A percentile compares a stretch with the other conserved stretches of the same genome.
Conservation (phyloP, 1,140 invertebrate genomes). For the Mamestra configurata region DNA sequence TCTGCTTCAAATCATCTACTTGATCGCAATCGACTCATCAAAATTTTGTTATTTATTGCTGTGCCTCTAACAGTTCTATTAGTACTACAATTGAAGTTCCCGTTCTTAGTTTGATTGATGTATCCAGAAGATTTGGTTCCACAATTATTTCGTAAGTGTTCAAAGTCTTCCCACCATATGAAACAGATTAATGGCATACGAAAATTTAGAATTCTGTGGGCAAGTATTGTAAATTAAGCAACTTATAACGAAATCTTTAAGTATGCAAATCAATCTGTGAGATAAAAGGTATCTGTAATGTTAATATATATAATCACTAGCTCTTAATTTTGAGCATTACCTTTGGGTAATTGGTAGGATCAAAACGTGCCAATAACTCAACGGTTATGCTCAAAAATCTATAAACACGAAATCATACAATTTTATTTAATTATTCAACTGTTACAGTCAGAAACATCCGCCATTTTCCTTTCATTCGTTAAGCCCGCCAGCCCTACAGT, state of each 20-base stretch:
- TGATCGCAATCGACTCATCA: conserved; percentile 24
- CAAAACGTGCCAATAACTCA: too few species aligned
- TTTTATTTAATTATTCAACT: too few species aligned
- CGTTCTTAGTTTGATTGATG: conserved; percentile 37
- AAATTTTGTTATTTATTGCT: conserved; percentile 36
- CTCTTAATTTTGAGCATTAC: too few species aligned
- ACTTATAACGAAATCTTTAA: too few species aligned
- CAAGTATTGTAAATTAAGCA: too few species aligned
- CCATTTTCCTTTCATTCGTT: background rate
- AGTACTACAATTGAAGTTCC: conserved; percentile 27
- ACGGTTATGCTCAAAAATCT: too few species aligned
- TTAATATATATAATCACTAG: too few species aligned
- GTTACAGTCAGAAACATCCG: background rate
- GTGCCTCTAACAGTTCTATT: conserved; percentile 37
- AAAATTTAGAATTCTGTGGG: background rate
- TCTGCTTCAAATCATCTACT: conserved; percentile 36
- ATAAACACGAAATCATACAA: too few species aligned
- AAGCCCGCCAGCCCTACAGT: conserved; percentile 60
- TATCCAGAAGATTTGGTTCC: conserved; percentile 20
- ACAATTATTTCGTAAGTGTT: conserved; percentile 14
- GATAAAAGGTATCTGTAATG: too few species aligned
- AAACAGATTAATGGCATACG: background rate
- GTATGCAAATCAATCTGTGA: too few species aligned
- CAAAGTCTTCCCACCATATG: conserved; percentile 3
- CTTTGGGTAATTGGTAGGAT: too few species aligned